Evolutionary conservation across 2,797 vertebrate species (phyloP).

Genomic region (Atherinosoma microstoma): DNA sequence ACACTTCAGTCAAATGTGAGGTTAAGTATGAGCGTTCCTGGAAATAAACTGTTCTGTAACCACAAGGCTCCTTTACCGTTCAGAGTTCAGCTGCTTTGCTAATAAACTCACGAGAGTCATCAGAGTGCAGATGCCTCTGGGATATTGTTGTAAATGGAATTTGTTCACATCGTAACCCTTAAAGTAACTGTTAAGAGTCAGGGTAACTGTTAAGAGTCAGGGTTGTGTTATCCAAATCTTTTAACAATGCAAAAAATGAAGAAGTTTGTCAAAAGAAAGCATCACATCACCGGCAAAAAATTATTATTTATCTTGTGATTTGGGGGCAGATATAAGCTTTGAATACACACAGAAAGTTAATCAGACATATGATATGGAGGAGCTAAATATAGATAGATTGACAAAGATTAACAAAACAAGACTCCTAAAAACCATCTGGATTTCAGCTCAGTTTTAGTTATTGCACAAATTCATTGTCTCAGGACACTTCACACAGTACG

Average conservation of each 20-base stretch:
- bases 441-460: neutral
- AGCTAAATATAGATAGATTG: neutral
- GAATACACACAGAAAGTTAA: neutral
- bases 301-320: neutral
- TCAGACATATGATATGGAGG: neutral
- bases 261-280: neutral
- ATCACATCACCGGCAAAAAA: slow-evolving; percentile 5
- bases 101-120: slow-evolving; percentile 43
- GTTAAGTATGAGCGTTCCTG: neutral
- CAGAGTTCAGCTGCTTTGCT: slow-evolving; percentile 38
- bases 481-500: neutral
- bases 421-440: neutral
- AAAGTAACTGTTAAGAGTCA: neutral
- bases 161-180: neutral
- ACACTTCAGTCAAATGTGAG: neutral
- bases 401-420: neutral
- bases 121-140: slow-evolving; percentile 29
- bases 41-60: slow-evolving; percentile 24
- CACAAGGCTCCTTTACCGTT: slow-evolving; percentile 27
- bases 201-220: neutral
- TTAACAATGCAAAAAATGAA: neutral
- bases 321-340: neutral
- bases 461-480: neutral
- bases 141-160: slow-evolving; percentile 27
- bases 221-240: neutral